Evolutionary conservation across 1,140 invertebrate species (phyloP).

Genomic region (Mesaphorura yosii): DNA sequence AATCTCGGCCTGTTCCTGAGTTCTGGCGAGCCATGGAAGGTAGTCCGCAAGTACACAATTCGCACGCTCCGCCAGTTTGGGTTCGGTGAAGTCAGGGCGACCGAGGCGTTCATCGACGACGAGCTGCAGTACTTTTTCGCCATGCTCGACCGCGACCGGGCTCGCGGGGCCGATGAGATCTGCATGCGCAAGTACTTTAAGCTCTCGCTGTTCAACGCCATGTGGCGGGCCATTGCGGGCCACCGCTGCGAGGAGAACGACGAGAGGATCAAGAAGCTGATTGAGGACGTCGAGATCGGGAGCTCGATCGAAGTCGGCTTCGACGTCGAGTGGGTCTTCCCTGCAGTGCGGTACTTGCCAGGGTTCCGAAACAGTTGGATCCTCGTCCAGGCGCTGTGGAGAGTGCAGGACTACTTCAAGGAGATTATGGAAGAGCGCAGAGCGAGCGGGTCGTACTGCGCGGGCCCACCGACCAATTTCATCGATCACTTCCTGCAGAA

Average conservation of each 20-base stretch:
- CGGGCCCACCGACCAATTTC: background rate
- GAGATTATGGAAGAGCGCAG: constrained; percentile 1
- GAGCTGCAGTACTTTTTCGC: background rate
- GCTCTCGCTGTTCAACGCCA: constrained; percentile 55
- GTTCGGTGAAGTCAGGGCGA: background rate
- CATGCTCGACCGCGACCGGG: background rate
- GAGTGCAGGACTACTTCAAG: background rate
- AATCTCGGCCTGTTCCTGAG: background rate
- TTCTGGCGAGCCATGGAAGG: background rate
- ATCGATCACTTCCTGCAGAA: constrained; percentile 4
- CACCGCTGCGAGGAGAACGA: constrained; percentile 42
- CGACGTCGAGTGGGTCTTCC: constrained; percentile 1
- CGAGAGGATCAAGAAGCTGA: constrained; percentile 10
- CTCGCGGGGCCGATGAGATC: background rate
- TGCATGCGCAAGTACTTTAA: constrained; percentile 18
- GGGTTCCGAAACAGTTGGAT: background rate
- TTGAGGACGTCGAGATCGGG: background rate
- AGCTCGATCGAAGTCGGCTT: background rate
- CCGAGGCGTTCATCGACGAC: background rate
- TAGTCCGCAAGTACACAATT: background rate
- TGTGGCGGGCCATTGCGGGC: constrained; percentile 76
- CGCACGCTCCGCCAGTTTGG: background rate
- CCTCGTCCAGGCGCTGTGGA: background rate
- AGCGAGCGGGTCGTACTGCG: background rate
- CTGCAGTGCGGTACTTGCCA: background rate